phyloP scores from a whole-genome alignment of 2,113 vertebrate species.

The Pelobates fuscus region DNA sequence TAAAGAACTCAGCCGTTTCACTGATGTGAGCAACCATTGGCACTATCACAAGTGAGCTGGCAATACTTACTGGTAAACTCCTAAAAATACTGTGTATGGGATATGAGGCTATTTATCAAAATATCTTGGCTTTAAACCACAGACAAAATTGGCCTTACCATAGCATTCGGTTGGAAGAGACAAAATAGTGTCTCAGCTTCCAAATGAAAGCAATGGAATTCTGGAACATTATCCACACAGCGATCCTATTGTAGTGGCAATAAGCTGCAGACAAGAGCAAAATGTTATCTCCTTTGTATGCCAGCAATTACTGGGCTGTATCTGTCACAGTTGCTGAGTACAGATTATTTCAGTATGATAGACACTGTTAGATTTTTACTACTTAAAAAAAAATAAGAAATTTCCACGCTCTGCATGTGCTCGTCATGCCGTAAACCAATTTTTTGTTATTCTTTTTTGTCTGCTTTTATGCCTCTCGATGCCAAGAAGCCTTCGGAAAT shows the following conservation, averaged over 20 bases:
- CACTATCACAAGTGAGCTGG: background rate
- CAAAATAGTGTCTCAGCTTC: background rate
- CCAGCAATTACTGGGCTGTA: conserved; percentile 9
- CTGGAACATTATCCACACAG: conserved; percentile 1
- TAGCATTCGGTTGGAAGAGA: background rate
- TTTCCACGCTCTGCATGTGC: background rate
- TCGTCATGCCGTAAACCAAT: too few relatives aligned
- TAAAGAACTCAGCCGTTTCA: background rate
- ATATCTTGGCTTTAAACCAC: conserved; percentile 9
- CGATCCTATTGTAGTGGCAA: conserved; percentile 2
- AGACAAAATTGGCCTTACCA: background rate
- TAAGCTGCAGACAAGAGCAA: background rate
- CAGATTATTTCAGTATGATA: conserved; percentile 15
- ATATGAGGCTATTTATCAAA: conserved; percentile 1
- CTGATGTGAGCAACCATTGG: background rate
- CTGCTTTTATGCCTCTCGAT: too few relatives aligned
- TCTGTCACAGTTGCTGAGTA: conserved; percentile 22
- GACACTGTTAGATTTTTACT: background rate
- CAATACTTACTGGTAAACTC: background rate
- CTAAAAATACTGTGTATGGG: conserved; percentile 1
- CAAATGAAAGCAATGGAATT: conserved; percentile 19
- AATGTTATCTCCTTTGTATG: conserved; percentile 6
- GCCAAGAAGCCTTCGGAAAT: too few relatives aligned
- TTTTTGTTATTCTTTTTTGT: too few relatives aligned
- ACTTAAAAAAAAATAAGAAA: background rate